Percentiles rank a stretch among this genome's conserved stretches.
Conservation (phyloP, 64 coral and sea anemone species). For the Cladopsammia gracilis region DNA sequence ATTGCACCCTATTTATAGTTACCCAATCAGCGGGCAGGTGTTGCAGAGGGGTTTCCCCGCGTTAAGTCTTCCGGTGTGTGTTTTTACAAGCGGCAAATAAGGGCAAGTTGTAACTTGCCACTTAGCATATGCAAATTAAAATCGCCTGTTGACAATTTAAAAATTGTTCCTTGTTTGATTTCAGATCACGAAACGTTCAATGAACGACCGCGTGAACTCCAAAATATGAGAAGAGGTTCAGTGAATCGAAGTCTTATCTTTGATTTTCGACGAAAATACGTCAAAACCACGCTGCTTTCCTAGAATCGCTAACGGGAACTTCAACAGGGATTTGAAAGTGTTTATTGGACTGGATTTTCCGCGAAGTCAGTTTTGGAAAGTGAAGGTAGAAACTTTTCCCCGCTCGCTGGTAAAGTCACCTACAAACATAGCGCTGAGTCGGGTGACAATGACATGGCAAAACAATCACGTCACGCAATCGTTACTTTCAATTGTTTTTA, state of each 20-base stretch:
- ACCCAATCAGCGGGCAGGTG: neutral
- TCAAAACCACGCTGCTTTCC: neutral
- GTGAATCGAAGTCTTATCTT: neutral
- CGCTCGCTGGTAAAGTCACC: neutral
- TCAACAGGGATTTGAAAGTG: neutral
- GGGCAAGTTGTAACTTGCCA: neutral
- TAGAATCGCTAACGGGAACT: slow-evolving; percentile 19
- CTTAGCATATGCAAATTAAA: slow-evolving; percentile 21
- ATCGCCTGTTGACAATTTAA: neutral
- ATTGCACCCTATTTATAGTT: neutral
- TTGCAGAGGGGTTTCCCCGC: slow-evolving; percentile 19
- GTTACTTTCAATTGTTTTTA: neutral
- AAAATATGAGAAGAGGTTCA: neutral
- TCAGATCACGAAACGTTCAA: neutral
- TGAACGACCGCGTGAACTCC: neutral
- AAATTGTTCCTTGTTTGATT: neutral
- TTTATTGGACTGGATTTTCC: neutral
- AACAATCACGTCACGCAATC: slow-evolving; percentile 30
- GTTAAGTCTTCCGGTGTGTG: slow-evolving; percentile 20
- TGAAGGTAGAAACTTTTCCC: neutral
- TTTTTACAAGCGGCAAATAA: neutral
- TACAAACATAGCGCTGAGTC: slow-evolving; percentile 24
- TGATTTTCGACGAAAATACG: neutral
- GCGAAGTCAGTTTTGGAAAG: neutral
- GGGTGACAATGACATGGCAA: neutral